Conservation (phyloP, 92 coral and sea anemone species). For the Ricordea florida region DNA sequence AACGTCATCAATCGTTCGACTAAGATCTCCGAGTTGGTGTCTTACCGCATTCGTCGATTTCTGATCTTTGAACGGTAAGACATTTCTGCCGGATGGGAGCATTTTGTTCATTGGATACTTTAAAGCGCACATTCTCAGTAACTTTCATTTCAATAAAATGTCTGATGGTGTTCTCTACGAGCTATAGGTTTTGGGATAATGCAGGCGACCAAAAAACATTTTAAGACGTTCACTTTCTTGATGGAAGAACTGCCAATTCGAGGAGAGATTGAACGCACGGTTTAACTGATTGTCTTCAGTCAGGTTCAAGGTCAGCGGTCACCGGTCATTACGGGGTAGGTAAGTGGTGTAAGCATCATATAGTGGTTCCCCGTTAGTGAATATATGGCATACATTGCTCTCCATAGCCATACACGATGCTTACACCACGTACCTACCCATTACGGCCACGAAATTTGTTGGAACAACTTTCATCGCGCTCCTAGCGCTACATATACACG, state of each 20-base stretch:
- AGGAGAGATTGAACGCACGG: slow-evolving; percentile 37
- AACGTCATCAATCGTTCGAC: slow-evolving; percentile 9
- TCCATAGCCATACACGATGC: too few relatives aligned
- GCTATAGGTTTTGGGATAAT: slow-evolving; percentile 2
- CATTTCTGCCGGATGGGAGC: slow-evolving; percentile 19
- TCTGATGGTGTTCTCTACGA: slow-evolving; percentile 22
- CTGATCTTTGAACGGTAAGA: slow-evolving; percentile 45
- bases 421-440: too few relatives aligned
- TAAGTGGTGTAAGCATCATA: too few relatives aligned
- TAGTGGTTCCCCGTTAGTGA: too few relatives aligned
- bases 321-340: too few relatives aligned
- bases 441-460: too few relatives aligned
- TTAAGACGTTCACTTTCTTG: slow-evolving; percentile 42
- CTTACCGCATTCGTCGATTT: slow-evolving; percentile 24
- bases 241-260: slow-evolving; percentile 7
- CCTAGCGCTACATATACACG: too few relatives aligned
- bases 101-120: neutral
- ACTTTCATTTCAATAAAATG: slow-evolving; percentile 19
- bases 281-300: slow-evolving; percentile 22
- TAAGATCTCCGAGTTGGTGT: slow-evolving; percentile 27
- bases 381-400: too few relatives aligned
- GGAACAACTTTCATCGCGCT: too few relatives aligned
- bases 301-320: too few relatives aligned
- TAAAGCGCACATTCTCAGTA: neutral
- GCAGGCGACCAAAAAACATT: slow-evolving; percentile 13